A percentile compares a stretch with the other conserved stretches of the same genome.
These are phyloP conservation scores for Tamandua tetradactyla DNA, from an alignment of 2,797 vertebrate genomes.

Conservation along the genomic window DNA sequence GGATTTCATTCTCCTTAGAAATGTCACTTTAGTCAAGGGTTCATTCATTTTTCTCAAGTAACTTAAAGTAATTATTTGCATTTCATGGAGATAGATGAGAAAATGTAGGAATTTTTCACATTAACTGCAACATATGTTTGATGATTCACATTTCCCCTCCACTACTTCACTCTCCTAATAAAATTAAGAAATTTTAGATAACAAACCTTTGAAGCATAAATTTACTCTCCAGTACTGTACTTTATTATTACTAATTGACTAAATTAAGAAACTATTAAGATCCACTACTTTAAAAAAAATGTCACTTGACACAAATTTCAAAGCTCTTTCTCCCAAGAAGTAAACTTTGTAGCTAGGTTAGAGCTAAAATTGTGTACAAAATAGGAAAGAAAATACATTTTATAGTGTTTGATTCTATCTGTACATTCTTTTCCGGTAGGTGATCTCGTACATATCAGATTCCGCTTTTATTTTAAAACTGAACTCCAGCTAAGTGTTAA, in stretches of 20 bases:
- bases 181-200: background rate
- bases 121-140: background rate
- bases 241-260: background rate
- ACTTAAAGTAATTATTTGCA: constrained; percentile 12
- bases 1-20: constrained; percentile 36
- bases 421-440: background rate
- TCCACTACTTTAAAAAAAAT: background rate
- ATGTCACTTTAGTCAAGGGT: background rate
- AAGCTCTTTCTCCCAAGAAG: background rate
- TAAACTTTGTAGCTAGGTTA: background rate
- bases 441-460: background rate
- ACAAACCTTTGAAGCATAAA: background rate
- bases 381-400: background rate
- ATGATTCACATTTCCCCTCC: background rate
- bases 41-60: constrained; percentile 10
- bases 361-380: background rate
- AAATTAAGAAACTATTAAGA: background rate
- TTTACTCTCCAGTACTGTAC: background rate
- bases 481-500: background rate
- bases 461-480: background rate
- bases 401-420: background rate
- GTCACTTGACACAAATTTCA: background rate
- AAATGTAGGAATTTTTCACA: constrained; percentile 11
- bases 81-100: constrained; percentile 12
- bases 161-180: background rate